Conservation (phyloP, 2,113 vertebrate genomes). For the Scatophagus argus region DNA sequence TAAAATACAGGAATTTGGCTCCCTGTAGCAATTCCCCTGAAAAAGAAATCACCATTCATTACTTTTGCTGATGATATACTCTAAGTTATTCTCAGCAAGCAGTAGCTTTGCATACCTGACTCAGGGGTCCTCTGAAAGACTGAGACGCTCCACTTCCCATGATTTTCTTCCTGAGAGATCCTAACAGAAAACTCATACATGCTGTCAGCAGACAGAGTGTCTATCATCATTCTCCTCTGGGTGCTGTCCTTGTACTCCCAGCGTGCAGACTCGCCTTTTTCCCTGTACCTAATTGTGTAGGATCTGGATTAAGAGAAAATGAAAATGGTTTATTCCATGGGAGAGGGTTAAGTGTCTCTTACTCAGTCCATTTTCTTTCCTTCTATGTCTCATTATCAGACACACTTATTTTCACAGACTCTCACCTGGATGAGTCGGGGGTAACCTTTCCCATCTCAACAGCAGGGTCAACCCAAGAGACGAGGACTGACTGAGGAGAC, state of each 20-base stretch:
- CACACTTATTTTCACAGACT: conserved; percentile 14
- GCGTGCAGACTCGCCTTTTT: conserved; percentile 95
- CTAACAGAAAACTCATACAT: conserved; percentile 97
- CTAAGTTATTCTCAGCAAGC: conserved; percentile 10
- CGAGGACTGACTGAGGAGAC: conserved; percentile 95
- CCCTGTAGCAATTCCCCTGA: not conserved
- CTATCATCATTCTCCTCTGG: conserved; percentile 89
- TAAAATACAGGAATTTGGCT: conserved; percentile 16
- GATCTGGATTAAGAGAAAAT: conserved; percentile 79
- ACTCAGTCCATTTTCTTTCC: not conserved
- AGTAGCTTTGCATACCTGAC: conserved; percentile 85
- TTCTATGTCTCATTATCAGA: not conserved
- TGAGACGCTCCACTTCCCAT: conserved; percentile 93
- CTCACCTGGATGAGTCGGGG: conserved; percentile 73
- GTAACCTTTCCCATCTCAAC: conserved; percentile 88
- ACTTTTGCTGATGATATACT: not conserved
- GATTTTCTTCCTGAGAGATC: conserved; percentile 88
- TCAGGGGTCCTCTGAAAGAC: conserved; percentile 97
- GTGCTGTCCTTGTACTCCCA: conserved; percentile 93
- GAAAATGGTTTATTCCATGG: not conserved
- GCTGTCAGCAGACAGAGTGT: conserved; percentile 90
- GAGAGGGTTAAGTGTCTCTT: not conserved
- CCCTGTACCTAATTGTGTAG: conserved; percentile 92
- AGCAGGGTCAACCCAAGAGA: conserved; percentile 93
- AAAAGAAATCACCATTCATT: conserved; percentile 5